These are phyloP conservation scores for Pinna nobilis DNA, from an alignment of 1,140 invertebrate species.

Conservation along the genomic window DNA sequence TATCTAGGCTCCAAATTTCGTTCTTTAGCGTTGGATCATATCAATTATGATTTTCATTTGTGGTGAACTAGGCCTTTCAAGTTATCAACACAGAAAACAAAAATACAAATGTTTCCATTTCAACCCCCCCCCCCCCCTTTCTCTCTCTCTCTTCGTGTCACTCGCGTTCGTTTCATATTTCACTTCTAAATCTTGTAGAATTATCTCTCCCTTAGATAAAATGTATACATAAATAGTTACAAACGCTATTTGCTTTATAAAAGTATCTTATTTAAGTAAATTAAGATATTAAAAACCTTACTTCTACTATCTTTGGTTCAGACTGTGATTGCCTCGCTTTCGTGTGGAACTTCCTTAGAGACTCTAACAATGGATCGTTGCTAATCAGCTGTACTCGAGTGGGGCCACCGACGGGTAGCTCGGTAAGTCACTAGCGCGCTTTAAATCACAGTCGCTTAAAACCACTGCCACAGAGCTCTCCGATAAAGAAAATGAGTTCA, in stretches of 20 bases:
- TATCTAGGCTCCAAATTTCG: too few relatives aligned
- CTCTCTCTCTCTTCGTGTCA: not conserved
- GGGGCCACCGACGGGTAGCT: not conserved
- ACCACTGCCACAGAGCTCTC: not conserved
- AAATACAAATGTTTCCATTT: not conserved
- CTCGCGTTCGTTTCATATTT: not conserved
- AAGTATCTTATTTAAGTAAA: too few relatives aligned
- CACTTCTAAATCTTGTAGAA: not conserved
- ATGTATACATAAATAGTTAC: too few relatives aligned
- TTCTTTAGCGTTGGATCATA: too few relatives aligned
- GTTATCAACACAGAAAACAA: not conserved
- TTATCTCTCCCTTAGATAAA: too few relatives aligned
- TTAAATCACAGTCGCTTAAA: not conserved
- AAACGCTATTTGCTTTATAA: too few relatives aligned
- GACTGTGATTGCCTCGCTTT: constrained; percentile 18
- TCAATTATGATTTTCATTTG: too few relatives aligned
- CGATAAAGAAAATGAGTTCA: not conserved
- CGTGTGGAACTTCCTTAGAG: constrained; percentile 41
- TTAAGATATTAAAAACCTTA: too few relatives aligned
- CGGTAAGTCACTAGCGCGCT: not conserved
- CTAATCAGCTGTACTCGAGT: constrained; percentile 15
- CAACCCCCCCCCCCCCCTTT: constrained; percentile 5
- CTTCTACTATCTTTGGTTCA: not conserved
- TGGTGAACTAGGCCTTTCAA: not conserved
- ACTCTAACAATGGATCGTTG: constrained; percentile 36